Base-by-base conservation (phyloP, 2,797 vertebrate genomes). In the Loris lydekkerianus region DNA sequence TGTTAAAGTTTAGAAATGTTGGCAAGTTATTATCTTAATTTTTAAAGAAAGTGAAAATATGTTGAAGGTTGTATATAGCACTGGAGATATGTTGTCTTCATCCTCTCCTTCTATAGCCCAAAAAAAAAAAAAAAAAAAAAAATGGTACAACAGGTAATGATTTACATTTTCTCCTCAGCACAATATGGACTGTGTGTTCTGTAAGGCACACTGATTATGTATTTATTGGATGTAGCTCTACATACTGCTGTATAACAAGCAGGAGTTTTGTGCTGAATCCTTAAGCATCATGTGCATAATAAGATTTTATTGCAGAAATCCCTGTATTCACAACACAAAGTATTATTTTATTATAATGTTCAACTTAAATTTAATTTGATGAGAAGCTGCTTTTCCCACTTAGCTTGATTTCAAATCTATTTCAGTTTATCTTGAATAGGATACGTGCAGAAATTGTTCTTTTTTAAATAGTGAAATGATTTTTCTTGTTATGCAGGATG, bases 321-420 rank as follows among this genome's bases (percentile, higher is more conserved):
- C 0, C 20, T 46, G 15, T 43, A 85, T 8, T 56, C 60, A 86
- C 43, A 80, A 27, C 78, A 43, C 20, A 94, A 94, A 95, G 46
- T 3, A 75, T 88, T 84, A 40, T 90, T 69, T 60, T 89, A 82
- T 34, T 87, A 82, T 31, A 83, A 6, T 10, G 49, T 81, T 72
- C 27, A 85, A 92, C 93, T 96, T 56, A 80, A 75, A 72, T 89
- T 91, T 91, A 53, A 70, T 81, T 46, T 83, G 88, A 43, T 84
- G 58, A 93, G 56, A 95, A 89, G 95, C 34, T 63, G 7, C 4
- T 86, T 82, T 89, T 13, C 25, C 6, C 63, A 89, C 63, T 89
- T 96, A 37, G 82, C 91, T 88, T 96, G 34, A 83, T 91, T 95
- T 86, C 80, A 34, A 84, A 43, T 17, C 13, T 83, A 90, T 61